Evolutionary conservation across 1,140 invertebrate genomes (phyloP).

Genomic region (Lerema accius): DNA sequence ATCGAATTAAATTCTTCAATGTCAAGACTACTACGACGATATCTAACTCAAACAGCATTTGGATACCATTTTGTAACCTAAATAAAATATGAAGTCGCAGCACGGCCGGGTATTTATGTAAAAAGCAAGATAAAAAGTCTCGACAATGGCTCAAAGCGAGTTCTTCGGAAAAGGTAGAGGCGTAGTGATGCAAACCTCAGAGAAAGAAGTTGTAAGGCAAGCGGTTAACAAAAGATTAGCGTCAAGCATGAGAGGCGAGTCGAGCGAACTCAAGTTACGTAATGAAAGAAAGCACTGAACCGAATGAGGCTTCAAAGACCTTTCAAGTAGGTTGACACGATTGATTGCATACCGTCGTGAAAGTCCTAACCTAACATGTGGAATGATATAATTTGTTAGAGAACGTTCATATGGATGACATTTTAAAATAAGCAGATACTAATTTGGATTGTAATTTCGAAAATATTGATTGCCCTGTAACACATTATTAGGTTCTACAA

Average conservation of each 20-base stretch:
- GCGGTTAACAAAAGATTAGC: slow-evolving; percentile 52
- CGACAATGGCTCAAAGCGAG: slow-evolving; percentile 26
- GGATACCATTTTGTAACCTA: too few species aligned
- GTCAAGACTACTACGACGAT: too few species aligned
- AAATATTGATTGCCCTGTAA: background rate
- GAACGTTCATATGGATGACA: background rate
- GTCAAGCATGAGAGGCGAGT: slow-evolving; percentile 45
- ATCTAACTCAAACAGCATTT: too few species aligned
- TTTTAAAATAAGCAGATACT: background rate
- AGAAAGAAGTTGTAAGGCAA: slow-evolving; percentile 45
- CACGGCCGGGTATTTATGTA: slow-evolving; percentile 1
- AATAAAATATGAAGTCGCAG: too few species aligned
- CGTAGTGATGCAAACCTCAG: slow-evolving; percentile 42
- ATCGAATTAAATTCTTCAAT: too few species aligned
- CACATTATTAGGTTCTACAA: too few species aligned
- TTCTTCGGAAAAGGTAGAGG: slow-evolving; percentile 8
- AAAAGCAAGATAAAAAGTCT: slow-evolving; percentile 21
- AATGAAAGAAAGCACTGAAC: slow-evolving; percentile 57
- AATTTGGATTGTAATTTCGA: background rate
- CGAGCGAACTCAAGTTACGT: slow-evolving; percentile 49
- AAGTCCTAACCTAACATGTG: slow-evolving; percentile 18
- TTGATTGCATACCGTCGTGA: slow-evolving; percentile 27
- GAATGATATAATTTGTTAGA: slow-evolving; percentile 22
- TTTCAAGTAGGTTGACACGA: slow-evolving; percentile 32
- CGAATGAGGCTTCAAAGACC: slow-evolving; percentile 41